Evolutionary conservation across 2,888 invertebrate species (phyloP).

Genomic region (Platycheirus rosarum): DNA sequence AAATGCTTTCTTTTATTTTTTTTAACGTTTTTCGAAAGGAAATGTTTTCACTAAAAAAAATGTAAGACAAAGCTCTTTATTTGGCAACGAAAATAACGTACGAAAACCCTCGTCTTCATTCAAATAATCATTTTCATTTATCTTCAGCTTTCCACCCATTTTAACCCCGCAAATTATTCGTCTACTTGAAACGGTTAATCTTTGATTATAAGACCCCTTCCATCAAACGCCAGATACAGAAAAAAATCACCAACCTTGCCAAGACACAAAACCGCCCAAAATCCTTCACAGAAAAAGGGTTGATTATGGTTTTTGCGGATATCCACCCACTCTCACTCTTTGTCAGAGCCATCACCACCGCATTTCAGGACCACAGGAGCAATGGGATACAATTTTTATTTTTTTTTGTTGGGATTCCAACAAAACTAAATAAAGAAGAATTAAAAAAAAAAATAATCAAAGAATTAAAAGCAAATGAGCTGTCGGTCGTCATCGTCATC

Average conservation of each 20-base stretch:
- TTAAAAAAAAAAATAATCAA: constrained; percentile 63
- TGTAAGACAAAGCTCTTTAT: no score
- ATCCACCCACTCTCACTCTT: constrained; percentile 61
- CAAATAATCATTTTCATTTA: constrained; percentile 66
- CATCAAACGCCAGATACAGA: neutral
- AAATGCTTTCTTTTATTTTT: no score
- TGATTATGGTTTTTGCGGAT: constrained; percentile 70
- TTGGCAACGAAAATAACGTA: neutral
- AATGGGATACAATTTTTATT: constrained; percentile 61
- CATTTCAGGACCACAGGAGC: neutral
- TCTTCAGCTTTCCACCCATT: constrained; percentile 70
- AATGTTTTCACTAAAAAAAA: no score
- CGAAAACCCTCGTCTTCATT: constrained; percentile 29
- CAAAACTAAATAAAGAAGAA: constrained; percentile 26
- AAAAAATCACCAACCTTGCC: constrained; percentile 26
- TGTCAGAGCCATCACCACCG: neutral
- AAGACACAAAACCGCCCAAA: constrained; percentile 27
- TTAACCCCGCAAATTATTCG: constrained; percentile 76
- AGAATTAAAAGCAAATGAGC: constrained; percentile 74
- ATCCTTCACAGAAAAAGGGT: constrained; percentile 52
- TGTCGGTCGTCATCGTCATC: constrained; percentile 49
- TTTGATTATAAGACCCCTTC: constrained; percentile 70
- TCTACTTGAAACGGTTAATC: constrained; percentile 72
- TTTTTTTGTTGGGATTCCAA: constrained; percentile 10
- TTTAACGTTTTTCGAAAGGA: no score